These are phyloP conservation scores for Pleuronectes platessa DNA, from an alignment of 2,113 vertebrate genomes.

Conservation along the genomic window DNA sequence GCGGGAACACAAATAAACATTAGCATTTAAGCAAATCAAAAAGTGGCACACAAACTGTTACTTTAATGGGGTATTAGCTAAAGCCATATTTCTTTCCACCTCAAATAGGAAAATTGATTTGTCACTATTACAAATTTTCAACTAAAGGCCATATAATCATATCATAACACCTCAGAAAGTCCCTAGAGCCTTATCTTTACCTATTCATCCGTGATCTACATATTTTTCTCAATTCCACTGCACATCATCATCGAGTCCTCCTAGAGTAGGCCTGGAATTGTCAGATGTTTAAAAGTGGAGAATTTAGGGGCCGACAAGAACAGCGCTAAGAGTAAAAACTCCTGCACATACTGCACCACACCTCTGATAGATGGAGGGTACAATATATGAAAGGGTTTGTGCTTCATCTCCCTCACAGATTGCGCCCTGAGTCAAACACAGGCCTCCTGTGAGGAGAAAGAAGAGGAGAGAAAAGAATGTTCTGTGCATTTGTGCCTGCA, in stretches of 20 bases:
- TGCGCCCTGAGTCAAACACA: constrained; percentile 1
- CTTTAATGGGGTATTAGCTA: not conserved
- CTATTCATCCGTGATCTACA: not conserved
- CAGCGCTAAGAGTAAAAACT: not conserved
- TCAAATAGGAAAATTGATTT: constrained; percentile 8
- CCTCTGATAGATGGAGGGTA: constrained; percentile 42
- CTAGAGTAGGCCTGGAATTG: constrained; percentile 18
- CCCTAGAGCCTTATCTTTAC: not conserved
- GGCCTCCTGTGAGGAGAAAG: not conserved
- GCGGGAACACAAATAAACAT: no score
- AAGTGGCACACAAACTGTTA: no score
- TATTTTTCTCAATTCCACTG: constrained; percentile 5
- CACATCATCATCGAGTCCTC: not conserved
- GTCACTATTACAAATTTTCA: not conserved
- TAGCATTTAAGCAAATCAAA: no score
- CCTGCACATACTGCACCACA: constrained; percentile 27
- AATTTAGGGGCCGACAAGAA: constrained; percentile 27
- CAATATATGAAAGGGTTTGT: constrained; percentile 48
- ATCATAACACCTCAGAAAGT: not conserved
- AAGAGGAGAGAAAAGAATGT: not conserved
- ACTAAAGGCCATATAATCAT: not conserved
- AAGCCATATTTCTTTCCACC: not conserved
- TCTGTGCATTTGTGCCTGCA: constrained; percentile 5
- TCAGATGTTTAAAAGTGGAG: constrained; percentile 27
- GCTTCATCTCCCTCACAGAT: constrained; percentile 49